phyloP scores from a whole-genome alignment of 2,888 invertebrate species.

The Agriopis aurantiaria region DNA sequence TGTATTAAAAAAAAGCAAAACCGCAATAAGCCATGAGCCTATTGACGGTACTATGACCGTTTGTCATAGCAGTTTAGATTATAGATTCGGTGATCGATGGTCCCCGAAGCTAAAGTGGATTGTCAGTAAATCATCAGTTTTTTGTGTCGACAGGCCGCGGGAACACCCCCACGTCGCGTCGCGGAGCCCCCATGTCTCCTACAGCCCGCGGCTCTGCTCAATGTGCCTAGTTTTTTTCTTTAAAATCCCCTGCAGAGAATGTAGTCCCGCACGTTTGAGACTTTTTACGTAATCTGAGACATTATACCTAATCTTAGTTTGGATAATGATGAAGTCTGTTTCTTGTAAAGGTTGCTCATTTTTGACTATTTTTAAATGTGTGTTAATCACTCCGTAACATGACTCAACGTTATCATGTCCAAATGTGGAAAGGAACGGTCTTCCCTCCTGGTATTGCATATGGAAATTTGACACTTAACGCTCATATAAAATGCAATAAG shows the following conservation, averaged over 20 bases:
- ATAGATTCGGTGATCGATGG: constrained; percentile 2
- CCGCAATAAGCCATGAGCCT: no score
- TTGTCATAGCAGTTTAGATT: neutral
- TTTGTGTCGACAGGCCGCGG: constrained; percentile 40
- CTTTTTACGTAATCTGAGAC: constrained; percentile 14
- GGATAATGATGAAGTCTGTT: constrained; percentile 21
- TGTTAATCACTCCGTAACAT: constrained; percentile 28
- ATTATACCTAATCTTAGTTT: constrained; percentile 20
- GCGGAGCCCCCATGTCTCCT: constrained; percentile 50
- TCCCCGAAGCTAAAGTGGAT: constrained; percentile 9
- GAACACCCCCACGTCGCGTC: constrained; percentile 52
- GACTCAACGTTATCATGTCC: constrained; percentile 28
- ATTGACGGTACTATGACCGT: neutral
- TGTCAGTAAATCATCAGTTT: constrained; percentile 37
- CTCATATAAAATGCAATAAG: constrained; percentile 24
- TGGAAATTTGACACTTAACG: constrained; percentile 31
- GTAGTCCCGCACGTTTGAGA: constrained; percentile 14
- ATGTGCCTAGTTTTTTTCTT: constrained; percentile 40
- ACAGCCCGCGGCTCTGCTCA: constrained; percentile 41
- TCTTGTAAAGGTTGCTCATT: constrained; percentile 23
- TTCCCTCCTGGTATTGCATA: constrained; percentile 17
- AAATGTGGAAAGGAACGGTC: constrained; percentile 28
- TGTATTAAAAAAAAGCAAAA: no score
- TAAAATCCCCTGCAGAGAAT: constrained; percentile 46
- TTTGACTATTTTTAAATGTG: constrained; percentile 34